These are phyloP conservation scores for Desmophyllum pertusum DNA, from an alignment of 92 coral and sea anemone genomes.

Conservation along the genomic window DNA sequence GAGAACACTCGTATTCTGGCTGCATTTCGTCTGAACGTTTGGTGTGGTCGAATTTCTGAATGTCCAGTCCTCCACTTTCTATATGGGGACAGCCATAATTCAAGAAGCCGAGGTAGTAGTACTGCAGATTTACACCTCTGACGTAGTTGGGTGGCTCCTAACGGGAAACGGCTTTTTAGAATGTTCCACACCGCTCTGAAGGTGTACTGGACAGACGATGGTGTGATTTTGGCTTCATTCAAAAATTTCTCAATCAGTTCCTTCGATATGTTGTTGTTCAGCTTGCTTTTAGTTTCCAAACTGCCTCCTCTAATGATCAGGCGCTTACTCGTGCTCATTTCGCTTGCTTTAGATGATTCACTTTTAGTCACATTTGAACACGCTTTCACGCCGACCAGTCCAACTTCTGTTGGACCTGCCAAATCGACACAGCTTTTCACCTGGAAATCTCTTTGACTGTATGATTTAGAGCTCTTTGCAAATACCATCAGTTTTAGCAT, in stretches of 20 bases:
- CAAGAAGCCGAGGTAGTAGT: constrained; percentile 1
- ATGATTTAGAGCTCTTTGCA: constrained; percentile 1
- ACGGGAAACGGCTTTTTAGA: background rate
- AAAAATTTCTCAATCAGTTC: constrained; percentile 32
- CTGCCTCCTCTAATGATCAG: constrained; percentile 40
- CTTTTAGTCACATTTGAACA: constrained; percentile 25
- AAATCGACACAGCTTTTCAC: constrained; percentile 38
- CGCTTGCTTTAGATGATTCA: background rate
- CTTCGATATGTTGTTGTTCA: background rate
- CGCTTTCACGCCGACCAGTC: background rate
- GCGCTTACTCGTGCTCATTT: constrained; percentile 9
- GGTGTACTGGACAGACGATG: constrained; percentile 20
- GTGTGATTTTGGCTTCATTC: constrained; percentile 10
- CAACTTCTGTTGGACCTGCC: background rate
- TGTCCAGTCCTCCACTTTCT: background rate
- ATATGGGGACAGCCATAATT: background rate
- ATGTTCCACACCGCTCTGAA: constrained; percentile 49
- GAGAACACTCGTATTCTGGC: background rate
- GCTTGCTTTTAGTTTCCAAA: constrained; percentile 32
- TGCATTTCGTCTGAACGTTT: background rate
- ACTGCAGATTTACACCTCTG: background rate
- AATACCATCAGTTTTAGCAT: constrained; percentile 38
- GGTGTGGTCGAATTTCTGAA: constrained; percentile 6
- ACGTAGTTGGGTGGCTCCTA: background rate
- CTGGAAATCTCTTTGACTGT: constrained; percentile 21